Conservation (phyloP, 2,113 vertebrate species). For the Falco punctatus region DNA sequence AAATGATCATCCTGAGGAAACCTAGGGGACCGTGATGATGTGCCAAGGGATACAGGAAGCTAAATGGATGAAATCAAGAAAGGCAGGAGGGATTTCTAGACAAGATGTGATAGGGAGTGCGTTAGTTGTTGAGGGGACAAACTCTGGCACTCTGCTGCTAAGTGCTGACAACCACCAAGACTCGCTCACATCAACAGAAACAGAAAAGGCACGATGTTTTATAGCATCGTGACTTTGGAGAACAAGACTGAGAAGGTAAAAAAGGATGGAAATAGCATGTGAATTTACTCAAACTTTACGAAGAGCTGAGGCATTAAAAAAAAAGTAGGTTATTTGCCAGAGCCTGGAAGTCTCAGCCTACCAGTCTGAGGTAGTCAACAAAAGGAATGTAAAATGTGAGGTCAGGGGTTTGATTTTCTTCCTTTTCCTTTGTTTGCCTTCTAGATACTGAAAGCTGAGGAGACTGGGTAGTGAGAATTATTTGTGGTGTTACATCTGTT, state of each 20-base stretch:
- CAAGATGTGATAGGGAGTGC: not conserved
- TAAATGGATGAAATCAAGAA: not conserved
- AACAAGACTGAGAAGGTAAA: not conserved
- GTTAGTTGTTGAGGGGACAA: not conserved
- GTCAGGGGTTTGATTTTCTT: not conserved
- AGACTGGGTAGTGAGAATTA: not conserved
- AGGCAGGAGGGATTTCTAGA: not conserved
- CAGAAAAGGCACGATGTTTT: not conserved
- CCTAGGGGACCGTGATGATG: not conserved
- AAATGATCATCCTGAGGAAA: not conserved
- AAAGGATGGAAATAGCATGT: accelerated
- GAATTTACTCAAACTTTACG: not conserved
- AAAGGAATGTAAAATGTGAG: not conserved
- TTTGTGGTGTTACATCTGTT: not conserved
- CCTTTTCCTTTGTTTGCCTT: not conserved
- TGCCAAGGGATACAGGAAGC: not conserved
- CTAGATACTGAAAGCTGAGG: not conserved
- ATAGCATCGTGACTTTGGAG: not conserved
- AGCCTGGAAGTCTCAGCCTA: not conserved
- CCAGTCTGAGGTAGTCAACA: not conserved
- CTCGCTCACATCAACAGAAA: not conserved
- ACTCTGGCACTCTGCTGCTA: accelerated
- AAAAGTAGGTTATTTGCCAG: not conserved
- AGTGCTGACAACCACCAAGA: not conserved
- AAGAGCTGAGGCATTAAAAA: not conserved